These are phyloP conservation scores for Pipra filicauda DNA, from an alignment of 2,113 vertebrate genomes.

Conservation along the genomic window DNA sequence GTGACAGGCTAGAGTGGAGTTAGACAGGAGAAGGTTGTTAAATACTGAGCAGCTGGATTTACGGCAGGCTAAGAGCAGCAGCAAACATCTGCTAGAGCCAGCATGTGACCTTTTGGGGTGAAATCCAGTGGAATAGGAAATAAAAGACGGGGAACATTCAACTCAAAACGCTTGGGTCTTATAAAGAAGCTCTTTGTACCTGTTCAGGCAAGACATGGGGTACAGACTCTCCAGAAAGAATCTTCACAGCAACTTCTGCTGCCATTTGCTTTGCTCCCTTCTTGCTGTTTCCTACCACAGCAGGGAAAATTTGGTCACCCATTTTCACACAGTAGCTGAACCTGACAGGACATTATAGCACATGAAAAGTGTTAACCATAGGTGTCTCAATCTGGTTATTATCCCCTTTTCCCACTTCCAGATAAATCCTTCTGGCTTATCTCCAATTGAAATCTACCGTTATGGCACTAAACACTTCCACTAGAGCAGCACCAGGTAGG, in stretches of 20 bases:
- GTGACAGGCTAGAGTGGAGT: not conserved
- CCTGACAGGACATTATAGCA: constrained; percentile 70
- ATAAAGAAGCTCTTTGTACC: constrained; percentile 55
- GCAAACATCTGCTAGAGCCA: not conserved
- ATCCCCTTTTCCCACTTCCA: not conserved
- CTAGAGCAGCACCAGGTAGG: not conserved
- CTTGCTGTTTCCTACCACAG: constrained; percentile 91
- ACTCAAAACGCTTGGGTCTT: not conserved
- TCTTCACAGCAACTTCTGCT: constrained; percentile 91
- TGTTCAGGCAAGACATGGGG: constrained; percentile 71
- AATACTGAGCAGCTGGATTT: not conserved
- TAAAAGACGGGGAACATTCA: not conserved
- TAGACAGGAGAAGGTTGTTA: not conserved
- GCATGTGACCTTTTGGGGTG: not conserved
- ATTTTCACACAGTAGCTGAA: constrained; percentile 93
- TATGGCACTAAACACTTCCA: not conserved
- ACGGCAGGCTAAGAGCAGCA: not conserved
- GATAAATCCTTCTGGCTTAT: not conserved
- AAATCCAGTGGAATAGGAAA: not conserved
- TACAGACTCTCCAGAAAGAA: constrained; percentile 79
- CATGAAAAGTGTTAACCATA: not conserved
- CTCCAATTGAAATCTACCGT: not conserved
- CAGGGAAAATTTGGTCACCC: constrained; percentile 84
- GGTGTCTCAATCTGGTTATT: not conserved
- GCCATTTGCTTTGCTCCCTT: constrained; percentile 94